A percentile compares a stretch with the other conserved stretches of the same genome.
phyloP scores from a whole-genome alignment of 2,797 vertebrate genomes.

The Phyllotis vaccarum region DNA sequence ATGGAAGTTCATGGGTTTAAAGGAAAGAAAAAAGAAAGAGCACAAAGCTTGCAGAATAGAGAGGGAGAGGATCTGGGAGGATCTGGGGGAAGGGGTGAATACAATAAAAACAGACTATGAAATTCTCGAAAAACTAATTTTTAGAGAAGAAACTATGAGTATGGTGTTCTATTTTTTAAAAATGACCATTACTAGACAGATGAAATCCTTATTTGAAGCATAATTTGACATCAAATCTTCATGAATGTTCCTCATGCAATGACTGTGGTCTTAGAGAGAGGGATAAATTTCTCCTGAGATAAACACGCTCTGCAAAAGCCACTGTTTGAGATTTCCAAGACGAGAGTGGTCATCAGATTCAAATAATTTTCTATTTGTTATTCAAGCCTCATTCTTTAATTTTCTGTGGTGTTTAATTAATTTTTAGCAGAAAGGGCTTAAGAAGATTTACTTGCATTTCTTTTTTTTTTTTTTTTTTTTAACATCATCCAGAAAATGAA shows the following conservation, averaged over 20 bases:
- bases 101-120: not conserved
- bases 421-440: slow-evolving; percentile 36
- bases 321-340: not conserved
- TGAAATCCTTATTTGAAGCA: not conserved
- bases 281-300: not conserved
- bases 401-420: slow-evolving; percentile 36
- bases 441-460: slow-evolving; percentile 2
- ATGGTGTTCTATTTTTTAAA: slow-evolving; percentile 2
- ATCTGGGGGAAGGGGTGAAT: not conserved
- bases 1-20: not conserved
- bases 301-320: not conserved
- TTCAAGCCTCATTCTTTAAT: not conserved
- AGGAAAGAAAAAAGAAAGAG: not conserved
- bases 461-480: not conserved
- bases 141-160: not conserved
- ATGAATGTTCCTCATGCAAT: not conserved
- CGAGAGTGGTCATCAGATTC: not conserved
- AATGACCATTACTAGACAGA: not conserved
- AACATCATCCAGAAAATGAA: not conserved
- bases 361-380: slow-evolving; percentile 2
- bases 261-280: not conserved
- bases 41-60: not conserved
- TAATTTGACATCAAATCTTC: not conserved
- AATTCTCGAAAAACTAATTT: not conserved
- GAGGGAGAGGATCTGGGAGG: not conserved